Percentiles rank a stretch among this genome's conserved stretches.
Conservation (phyloP, 2,797 vertebrate species). For the Caiman crocodilus region DNA sequence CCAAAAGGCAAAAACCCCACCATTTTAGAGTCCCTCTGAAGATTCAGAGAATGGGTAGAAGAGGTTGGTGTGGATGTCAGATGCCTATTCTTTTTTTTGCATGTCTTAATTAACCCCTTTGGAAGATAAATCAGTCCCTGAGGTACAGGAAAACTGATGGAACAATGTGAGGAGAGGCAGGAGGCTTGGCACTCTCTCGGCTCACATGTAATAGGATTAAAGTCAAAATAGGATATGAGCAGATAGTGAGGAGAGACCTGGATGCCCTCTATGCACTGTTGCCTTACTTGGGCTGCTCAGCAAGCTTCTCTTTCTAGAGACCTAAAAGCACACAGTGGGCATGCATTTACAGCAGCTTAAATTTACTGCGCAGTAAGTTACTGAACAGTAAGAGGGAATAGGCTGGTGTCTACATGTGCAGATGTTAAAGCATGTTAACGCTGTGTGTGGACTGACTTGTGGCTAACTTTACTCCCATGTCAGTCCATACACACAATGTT, state of each 20-base stretch:
- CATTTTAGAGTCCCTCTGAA: not conserved
- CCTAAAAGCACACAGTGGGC: conserved; percentile 22
- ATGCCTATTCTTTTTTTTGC: not conserved
- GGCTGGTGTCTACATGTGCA: too few relatives aligned
- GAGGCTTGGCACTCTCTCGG: not conserved
- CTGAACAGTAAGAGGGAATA: too few relatives aligned
- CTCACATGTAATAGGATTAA: not conserved
- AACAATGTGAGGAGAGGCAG: not conserved
- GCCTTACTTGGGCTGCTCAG: not conserved
- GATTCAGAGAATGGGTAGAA: not conserved
- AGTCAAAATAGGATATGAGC: conserved; percentile 23
- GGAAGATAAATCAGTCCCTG: not conserved
- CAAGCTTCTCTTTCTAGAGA: not conserved
- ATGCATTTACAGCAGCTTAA: too few relatives aligned
- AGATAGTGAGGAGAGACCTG: conserved; percentile 22
- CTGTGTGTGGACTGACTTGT: too few relatives aligned
- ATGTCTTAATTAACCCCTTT: not conserved
- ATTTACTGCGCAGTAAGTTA: too few relatives aligned
- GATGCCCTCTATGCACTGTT: conserved; percentile 25
- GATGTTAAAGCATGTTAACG: too few relatives aligned
- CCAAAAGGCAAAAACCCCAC: not conserved
- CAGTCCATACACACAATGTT: too few relatives aligned
- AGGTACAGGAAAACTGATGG: not conserved
- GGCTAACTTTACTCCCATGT: too few relatives aligned
- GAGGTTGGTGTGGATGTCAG: not conserved